These are phyloP conservation scores for Copidosoma floridanum DNA, from an alignment of 1,140 invertebrate genomes.

Conservation along the genomic window DNA sequence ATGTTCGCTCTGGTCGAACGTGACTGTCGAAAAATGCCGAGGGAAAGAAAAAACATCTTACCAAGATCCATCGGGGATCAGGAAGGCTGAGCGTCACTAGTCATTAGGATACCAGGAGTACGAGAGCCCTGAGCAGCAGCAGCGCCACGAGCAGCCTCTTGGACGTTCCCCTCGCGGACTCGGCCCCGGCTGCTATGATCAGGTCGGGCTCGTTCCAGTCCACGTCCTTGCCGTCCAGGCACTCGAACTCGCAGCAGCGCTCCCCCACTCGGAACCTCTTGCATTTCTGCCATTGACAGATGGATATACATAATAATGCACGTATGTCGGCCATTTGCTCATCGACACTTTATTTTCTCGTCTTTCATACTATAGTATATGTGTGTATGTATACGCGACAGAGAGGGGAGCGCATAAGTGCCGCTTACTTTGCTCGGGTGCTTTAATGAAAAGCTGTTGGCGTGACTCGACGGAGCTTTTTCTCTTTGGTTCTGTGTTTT, in stretches of 20 bases:
- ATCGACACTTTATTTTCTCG: background rate
- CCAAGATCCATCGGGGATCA: background rate
- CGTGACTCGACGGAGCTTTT: too few relatives aligned
- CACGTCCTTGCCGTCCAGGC: slow-evolving; percentile 59
- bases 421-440: too few relatives aligned
- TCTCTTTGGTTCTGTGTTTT: too few relatives aligned
- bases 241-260: slow-evolving; percentile 75
- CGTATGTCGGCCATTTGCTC: background rate
- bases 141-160: background rate
- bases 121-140: background rate
- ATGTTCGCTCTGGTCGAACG: background rate
- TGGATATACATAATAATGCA: background rate
- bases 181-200: slow-evolving; percentile 35
- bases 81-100: too few relatives aligned
- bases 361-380: too few relatives aligned
- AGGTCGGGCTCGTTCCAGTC: slow-evolving; percentile 44
- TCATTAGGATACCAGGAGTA: background rate
- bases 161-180: too few relatives aligned
- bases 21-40: too few relatives aligned
- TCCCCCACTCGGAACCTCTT: slow-evolving; percentile 73
- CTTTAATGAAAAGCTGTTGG: too few relatives aligned
- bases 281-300: slow-evolving; percentile 61
- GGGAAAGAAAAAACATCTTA: too few relatives aligned
- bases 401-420: too few relatives aligned
- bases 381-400: too few relatives aligned